phyloP scores from a whole-genome alignment of 2,888 invertebrate genomes.

The Chouioia cunea region DNA sequence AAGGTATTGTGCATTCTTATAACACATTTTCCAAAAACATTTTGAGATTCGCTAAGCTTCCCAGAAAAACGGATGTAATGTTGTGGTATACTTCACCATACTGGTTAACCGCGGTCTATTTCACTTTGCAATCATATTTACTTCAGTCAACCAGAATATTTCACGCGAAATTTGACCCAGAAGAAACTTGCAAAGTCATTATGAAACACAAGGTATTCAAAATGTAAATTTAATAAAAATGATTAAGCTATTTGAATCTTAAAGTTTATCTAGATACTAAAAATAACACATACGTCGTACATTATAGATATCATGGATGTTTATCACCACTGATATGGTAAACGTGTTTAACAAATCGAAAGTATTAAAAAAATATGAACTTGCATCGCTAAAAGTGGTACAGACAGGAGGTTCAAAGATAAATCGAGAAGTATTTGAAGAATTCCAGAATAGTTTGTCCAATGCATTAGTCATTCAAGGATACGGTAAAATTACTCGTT shows the following conservation, averaged over 20 bases:
- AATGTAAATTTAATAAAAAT: too few species aligned
- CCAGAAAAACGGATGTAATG: constrained; percentile 8
- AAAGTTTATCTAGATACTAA: too few species aligned
- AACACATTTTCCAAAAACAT: constrained; percentile 50
- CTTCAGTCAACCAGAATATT: constrained; percentile 48
- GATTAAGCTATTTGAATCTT: too few species aligned
- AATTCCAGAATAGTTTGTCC: constrained; percentile 49
- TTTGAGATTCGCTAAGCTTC: constrained; percentile 3
- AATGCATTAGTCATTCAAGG: constrained; percentile 48
- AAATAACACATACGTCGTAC: too few species aligned
- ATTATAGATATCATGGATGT: constrained; percentile 52
- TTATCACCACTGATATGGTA: constrained; percentile 52
- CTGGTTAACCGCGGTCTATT: constrained; percentile 58
- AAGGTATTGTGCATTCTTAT: constrained; percentile 58
- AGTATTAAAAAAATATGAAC: constrained; percentile 48
- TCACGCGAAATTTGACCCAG: constrained; percentile 53
- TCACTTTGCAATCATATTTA: constrained; percentile 46
- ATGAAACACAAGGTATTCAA: constrained; percentile 59
- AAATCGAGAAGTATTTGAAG: constrained; percentile 48
- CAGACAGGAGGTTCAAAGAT: constrained; percentile 54
- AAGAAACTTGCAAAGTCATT: constrained; percentile 53
- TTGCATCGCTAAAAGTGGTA: constrained; percentile 52
- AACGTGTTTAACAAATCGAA: constrained; percentile 53
- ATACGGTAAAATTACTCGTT: constrained; percentile 50
- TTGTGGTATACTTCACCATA: constrained; percentile 55